A percentile compares a stretch with the other conserved stretches of the same genome.
Evolutionary conservation across 2,113 vertebrate genomes (phyloP).

Genomic region (Xerus inauris): DNA sequence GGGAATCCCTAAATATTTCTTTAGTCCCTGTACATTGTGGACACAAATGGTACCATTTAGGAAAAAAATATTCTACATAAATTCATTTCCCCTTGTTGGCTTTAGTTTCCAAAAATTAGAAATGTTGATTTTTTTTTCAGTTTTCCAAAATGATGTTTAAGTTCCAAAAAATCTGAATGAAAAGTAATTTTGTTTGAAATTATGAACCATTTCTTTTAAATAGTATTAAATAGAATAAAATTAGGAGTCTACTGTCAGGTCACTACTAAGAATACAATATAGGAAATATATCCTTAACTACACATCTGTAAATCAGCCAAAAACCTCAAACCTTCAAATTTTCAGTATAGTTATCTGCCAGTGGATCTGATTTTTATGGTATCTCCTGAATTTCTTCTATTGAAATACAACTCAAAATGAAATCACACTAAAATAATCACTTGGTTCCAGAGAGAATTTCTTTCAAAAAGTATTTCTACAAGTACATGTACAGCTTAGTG

Average conservation of each 20-base stretch:
- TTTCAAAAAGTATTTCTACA: neutral
- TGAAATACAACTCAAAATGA: constrained; percentile 49
- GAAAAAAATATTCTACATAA: neutral
- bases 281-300: constrained; percentile 39
- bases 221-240: neutral
- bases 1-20: neutral
- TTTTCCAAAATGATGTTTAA: neutral
- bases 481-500: neutral
- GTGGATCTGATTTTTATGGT: neutral
- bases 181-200: constrained; percentile 9
- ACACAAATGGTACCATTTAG: neutral
- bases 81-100: neutral
- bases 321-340: constrained; percentile 9
- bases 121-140: constrained; percentile 22
- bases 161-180: neutral
- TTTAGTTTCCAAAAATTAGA: neutral
- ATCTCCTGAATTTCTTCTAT: constrained; percentile 50
- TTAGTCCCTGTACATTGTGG: neutral
- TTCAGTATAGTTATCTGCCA: constrained; percentile 44
- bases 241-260: neutral
- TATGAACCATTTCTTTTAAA: neutral
- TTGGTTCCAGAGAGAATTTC: constrained; percentile 29
- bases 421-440: constrained; percentile 45
- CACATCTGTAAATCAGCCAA: neutral
- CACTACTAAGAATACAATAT: constrained; percentile 34